Conservation (phyloP, 2,888 invertebrate genomes). For the Odontothrips loti region DNA sequence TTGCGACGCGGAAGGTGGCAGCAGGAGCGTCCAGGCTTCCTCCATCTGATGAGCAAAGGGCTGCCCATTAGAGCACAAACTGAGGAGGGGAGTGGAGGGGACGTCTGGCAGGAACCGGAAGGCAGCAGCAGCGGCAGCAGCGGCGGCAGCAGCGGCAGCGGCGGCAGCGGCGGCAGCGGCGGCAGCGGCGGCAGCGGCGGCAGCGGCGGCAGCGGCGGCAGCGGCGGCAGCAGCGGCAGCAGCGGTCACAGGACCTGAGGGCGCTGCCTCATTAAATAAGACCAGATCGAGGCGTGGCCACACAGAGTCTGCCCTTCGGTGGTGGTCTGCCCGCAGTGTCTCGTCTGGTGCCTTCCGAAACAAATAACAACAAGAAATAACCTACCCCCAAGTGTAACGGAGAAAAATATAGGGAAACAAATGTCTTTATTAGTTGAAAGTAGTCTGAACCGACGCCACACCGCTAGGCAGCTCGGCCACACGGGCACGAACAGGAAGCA, state of each 20-base stretch:
- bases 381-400: not conserved
- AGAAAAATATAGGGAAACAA: no score
- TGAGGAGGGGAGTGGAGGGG: not conserved
- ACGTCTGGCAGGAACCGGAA: not conserved
- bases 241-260: no score
- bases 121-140: not conserved
- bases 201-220: no score
- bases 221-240: not conserved
- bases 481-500: not conserved
- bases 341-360: no score
- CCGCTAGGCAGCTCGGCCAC: not conserved
- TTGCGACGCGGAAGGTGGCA: not conserved
- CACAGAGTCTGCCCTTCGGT: no score
- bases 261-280: slow-evolving; percentile 3
- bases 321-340: no score
- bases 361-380: no score
- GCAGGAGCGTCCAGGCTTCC: not conserved
- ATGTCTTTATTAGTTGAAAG: not conserved
- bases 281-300: not conserved
- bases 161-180: no score
- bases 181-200: no score
- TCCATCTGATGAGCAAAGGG: slow-evolving; percentile 9
- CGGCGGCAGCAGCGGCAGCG: no score
- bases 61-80: slow-evolving; percentile 8
- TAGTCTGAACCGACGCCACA: not conserved